A percentile compares a stretch with the other conserved stretches of the same genome.
Evolutionary conservation across 2,888 invertebrate species (phyloP).

Genomic region (Trissolcus brochymenae): DNA sequence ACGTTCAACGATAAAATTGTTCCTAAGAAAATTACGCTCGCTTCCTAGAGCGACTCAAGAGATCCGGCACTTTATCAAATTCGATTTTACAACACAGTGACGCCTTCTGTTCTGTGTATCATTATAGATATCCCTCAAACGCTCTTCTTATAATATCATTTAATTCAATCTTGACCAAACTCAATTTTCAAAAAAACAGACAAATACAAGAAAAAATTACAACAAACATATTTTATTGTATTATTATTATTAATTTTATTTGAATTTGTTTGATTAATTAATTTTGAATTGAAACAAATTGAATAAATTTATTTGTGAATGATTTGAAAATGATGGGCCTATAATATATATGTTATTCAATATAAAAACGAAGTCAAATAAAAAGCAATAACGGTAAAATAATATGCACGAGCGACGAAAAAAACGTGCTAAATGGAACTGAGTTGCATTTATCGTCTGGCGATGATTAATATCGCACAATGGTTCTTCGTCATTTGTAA

Average conservation of each 20-base stretch:
- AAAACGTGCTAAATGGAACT: slow-evolving; percentile 26
- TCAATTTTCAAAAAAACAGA: too few species aligned
- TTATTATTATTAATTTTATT: too few species aligned
- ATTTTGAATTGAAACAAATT: too few species aligned
- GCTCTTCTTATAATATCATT: slow-evolving; percentile 45
- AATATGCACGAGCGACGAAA: slow-evolving; percentile 3
- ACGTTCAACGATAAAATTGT: slow-evolving; percentile 60
- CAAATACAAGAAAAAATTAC: too few species aligned
- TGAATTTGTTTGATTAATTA: too few species aligned
- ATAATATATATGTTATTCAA: not conserved
- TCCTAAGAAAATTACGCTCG: slow-evolving; percentile 70
- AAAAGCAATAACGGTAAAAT: slow-evolving; percentile 32
- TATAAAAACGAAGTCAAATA: too few species aligned
- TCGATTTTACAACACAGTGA: slow-evolving; percentile 57
- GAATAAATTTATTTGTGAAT: too few species aligned
- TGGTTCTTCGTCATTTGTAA: slow-evolving; percentile 40
- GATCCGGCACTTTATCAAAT: slow-evolving; percentile 61
- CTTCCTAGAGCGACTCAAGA: slow-evolving; percentile 59
- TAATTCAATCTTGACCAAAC: slow-evolving; percentile 1
- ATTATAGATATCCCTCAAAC: slow-evolving; percentile 40
- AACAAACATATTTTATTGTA: too few species aligned
- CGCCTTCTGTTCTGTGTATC: slow-evolving; percentile 1
- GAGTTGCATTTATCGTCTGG: slow-evolving; percentile 33
- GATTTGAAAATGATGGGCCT: too few species aligned
- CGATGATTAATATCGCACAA: slow-evolving; percentile 50